Conservation (phyloP, 2,113 vertebrate genomes). For the Kryptolebias marmoratus region DNA sequence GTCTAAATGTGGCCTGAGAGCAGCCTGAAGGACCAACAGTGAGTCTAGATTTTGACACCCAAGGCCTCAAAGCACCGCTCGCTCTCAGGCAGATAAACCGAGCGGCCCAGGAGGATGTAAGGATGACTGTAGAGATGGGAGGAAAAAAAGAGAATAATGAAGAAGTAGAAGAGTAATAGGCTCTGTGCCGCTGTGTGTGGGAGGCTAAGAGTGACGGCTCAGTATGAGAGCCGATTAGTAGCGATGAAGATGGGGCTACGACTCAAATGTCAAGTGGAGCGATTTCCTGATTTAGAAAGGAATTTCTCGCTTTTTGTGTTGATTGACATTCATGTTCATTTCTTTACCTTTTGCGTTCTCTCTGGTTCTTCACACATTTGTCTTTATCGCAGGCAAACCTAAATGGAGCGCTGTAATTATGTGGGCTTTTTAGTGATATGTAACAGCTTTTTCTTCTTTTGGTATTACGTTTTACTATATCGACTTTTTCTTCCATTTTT, state of each 20-base stretch:
- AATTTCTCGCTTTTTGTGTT: conserved; percentile 4
- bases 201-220: conserved; percentile 2
- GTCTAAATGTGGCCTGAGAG: background rate
- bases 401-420: background rate
- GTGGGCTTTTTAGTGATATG: background rate
- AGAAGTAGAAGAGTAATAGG: conserved; percentile 8
- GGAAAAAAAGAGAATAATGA: conserved; percentile 6
- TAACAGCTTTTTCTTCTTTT: too few relatives aligned
- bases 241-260: conserved; percentile 39
- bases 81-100: background rate
- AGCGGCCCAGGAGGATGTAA: background rate
- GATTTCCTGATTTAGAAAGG: conserved; percentile 49
- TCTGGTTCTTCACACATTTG: background rate
- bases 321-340: background rate
- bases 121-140: conserved; percentile 15
- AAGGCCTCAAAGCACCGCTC: conserved; percentile 6
- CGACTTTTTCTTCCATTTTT: too few relatives aligned
- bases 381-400: background rate
- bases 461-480: too few relatives aligned
- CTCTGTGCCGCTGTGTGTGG: background rate
- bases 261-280: conserved; percentile 36
- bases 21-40: background rate
- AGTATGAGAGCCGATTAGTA: conserved; percentile 27
- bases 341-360: background rate
- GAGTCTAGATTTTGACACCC: conserved; percentile 8